Conservation (phyloP, 2,797 vertebrate genomes). For the Heterohyrax brucei region DNA sequence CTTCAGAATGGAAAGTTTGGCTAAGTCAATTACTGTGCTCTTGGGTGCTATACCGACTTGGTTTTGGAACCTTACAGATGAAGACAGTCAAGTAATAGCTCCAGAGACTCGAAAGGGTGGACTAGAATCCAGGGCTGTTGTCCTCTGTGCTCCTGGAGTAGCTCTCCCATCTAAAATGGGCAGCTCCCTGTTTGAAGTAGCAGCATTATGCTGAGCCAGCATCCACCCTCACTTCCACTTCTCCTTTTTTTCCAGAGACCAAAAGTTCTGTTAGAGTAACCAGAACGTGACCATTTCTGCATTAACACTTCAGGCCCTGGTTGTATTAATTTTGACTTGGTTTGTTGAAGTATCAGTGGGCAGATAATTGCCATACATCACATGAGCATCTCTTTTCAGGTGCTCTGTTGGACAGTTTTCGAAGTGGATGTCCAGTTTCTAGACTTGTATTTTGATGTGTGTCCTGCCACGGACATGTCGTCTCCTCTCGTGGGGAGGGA, state of each 20-base stretch:
- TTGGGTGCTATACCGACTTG: rapidly evolving
- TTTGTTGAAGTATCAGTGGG: background rate
- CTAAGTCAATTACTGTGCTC: background rate
- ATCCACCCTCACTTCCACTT: background rate
- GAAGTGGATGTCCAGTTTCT: background rate
- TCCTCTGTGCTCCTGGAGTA: rapidly evolving
- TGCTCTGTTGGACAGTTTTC: background rate
- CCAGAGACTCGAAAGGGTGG: rapidly evolving
- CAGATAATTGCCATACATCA: no score
- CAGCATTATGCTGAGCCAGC: background rate
- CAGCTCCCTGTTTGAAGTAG: background rate
- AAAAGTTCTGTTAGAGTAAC: no score
- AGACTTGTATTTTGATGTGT: background rate
- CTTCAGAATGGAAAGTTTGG: background rate
- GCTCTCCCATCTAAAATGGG: background rate
- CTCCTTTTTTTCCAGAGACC: no score
- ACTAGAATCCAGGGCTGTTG: background rate
- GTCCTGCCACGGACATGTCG: no score
- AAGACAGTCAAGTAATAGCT: background rate
- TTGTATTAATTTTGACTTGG: background rate
- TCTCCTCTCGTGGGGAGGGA: no score
- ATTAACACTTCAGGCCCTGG: no score
- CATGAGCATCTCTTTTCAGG: background rate
- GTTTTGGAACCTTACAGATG: background rate
- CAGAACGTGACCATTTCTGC: background rate